Conservation (phyloP, 2,888 invertebrate genomes). For the Antheraea assamensis region DNA sequence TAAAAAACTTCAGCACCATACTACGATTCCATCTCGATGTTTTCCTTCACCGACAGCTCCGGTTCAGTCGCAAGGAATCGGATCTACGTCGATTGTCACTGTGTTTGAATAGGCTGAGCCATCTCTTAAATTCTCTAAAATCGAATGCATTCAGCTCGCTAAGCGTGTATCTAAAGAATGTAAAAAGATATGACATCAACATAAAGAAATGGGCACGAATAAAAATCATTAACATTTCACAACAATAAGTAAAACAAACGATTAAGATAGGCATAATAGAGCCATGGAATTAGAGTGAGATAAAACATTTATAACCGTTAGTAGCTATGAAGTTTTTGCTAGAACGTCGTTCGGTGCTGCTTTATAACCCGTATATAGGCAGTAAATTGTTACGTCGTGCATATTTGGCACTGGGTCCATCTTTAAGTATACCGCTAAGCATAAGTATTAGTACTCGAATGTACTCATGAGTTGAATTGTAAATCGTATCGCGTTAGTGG, state of each 20-base stretch:
- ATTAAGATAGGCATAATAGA: conserved; percentile 49
- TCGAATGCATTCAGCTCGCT: neutral
- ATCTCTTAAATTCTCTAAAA: neutral
- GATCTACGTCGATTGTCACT: too few relatives aligned
- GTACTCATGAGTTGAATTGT: conserved; percentile 61
- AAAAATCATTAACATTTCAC: conserved; percentile 21
- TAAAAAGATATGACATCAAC: neutral
- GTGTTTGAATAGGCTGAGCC: too few relatives aligned
- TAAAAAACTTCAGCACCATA: too few relatives aligned
- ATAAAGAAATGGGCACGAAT: conserved; percentile 10
- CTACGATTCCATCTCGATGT: too few relatives aligned
- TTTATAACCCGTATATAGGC: conserved; percentile 71
- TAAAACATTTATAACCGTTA: conserved; percentile 38
- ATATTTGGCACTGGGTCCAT: conserved; percentile 75
- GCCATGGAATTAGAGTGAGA: conserved; percentile 42
- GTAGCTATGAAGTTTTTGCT: conserved; percentile 35
- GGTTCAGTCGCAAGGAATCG: too few relatives aligned
- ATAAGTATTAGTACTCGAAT: conserved; percentile 65
- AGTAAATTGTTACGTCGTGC: conserved; percentile 67
- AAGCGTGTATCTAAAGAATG: neutral
- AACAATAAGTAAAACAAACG: conserved; percentile 38
- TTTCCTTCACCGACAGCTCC: too few relatives aligned
- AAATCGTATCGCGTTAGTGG: conserved; percentile 42
- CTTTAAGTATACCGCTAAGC: conserved; percentile 75
- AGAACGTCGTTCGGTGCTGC: conserved; percentile 49